These are phyloP conservation scores for Sarcoramphus papa DNA, from an alignment of 2,797 vertebrate species.

Conservation along the genomic window DNA sequence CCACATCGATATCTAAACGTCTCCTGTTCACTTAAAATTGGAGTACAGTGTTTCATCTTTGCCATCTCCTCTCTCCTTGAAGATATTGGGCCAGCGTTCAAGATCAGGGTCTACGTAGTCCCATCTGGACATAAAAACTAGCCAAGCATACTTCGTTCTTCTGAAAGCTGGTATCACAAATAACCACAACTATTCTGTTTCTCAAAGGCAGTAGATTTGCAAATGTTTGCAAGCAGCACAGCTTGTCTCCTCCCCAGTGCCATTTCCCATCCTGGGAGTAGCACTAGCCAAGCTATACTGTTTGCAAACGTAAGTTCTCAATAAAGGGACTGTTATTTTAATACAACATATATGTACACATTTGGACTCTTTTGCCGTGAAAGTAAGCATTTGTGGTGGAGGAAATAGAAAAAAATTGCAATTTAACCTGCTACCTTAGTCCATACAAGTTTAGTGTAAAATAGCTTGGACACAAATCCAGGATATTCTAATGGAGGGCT, in stretches of 20 bases:
- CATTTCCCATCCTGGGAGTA: background rate
- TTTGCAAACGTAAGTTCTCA: background rate
- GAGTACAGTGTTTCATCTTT: background rate
- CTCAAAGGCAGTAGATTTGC: background rate
- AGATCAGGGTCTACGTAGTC: background rate
- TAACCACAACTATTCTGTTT: background rate
- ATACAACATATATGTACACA: background rate
- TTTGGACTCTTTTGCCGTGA: background rate
- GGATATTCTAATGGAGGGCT: background rate
- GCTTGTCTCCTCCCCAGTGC: background rate
- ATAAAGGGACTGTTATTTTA: background rate
- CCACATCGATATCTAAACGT: background rate
- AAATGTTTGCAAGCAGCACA: background rate
- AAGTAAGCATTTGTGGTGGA: background rate
- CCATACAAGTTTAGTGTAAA: background rate
- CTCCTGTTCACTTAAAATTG: background rate
- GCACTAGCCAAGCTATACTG: background rate
- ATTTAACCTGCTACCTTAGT: background rate
- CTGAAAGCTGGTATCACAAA: background rate
- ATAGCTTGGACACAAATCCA: background rate
- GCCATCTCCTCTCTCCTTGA: background rate
- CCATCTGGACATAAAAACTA: slow-evolving; percentile 20
- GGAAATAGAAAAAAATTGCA: background rate
- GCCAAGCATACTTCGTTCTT: slow-evolving; percentile 6
- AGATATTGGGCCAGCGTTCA: background rate